A percentile compares a stretch with the other conserved stretches of the same genome.
These are phyloP conservation scores for Macropodus opercularis DNA, from an alignment of 2,797 vertebrate species.

Conservation along the genomic window DNA sequence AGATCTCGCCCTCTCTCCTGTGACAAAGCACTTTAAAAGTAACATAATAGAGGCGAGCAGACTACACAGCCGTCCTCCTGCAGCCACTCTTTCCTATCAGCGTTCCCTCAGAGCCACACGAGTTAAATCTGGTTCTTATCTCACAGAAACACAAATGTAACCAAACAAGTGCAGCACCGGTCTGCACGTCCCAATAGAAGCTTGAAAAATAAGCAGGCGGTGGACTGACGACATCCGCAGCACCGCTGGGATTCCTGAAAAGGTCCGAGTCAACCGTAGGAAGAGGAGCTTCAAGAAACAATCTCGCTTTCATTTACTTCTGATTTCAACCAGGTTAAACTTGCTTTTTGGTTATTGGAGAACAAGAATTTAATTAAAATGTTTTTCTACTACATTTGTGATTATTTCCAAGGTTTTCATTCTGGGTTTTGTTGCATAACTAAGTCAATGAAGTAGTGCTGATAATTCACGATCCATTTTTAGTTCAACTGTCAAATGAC, in stretches of 20 bases:
- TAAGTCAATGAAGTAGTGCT: not conserved
- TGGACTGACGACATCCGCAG: constrained; percentile 76
- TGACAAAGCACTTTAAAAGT: constrained; percentile 86
- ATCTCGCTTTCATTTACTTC: constrained; percentile 21
- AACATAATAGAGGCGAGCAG: constrained; percentile 80
- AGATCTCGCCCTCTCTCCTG: constrained; percentile 71
- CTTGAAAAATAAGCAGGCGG: constrained; percentile 86
- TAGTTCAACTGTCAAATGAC: no score
- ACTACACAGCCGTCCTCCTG: constrained; percentile 69
- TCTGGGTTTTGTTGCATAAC: no score
- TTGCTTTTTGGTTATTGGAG: no score
- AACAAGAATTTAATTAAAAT: no score
- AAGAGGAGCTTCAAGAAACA: constrained; percentile 45
- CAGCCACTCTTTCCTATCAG: constrained; percentile 50
- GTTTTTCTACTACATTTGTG: no score
- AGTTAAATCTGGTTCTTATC: constrained; percentile 86
- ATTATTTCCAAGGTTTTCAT: no score
- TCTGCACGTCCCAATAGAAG: constrained; percentile 80
- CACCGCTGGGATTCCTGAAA: constrained; percentile 76
- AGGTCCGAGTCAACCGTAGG: constrained; percentile 49
- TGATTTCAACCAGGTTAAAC: constrained; percentile 17
- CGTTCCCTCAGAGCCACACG: constrained; percentile 53
- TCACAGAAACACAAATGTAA: constrained; percentile 79
- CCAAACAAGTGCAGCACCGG: constrained; percentile 78
- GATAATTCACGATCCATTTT: no score